Evolutionary conservation across 2,113 vertebrate genomes (phyloP), one percentile per base, ranked within the genome.

Genomic region (Paedocypris sp.): DNA sequence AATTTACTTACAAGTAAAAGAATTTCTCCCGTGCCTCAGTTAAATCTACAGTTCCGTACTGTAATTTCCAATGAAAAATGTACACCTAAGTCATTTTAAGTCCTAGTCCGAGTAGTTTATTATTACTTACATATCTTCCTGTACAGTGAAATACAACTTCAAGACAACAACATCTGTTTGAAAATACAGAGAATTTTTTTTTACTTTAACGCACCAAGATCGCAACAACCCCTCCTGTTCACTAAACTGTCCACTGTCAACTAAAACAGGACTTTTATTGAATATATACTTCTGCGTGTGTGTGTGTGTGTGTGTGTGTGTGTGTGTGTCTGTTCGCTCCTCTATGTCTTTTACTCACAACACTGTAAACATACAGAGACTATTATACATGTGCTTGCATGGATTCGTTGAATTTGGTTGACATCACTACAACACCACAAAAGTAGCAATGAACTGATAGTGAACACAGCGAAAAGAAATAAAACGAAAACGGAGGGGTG

Each of bases 311-410:
- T 60, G 52, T 62, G 42, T 59, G 58, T 35, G 58, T 35, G 41
- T 48, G 33, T 26, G 33, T 38, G 60, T 72, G 56, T 67, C 38
- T 72, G 60, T 67, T 61, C 38, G 68, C 56, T 65, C 57, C 81
- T 87, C 85, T 87, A 91, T 90, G 88, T 89, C 91, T 89, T 94
- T 95, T 93, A 95, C 93, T 96, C 89, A 91, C 90, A 93, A 97
- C 91, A 92, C 90, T 94, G 92, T 95, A 97, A 98, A 96, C 94
- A 94, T 93, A 95, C 90, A 94, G 77, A 82, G 88, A 90, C 89
- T 96, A 95, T 94, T 89, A 90, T 94, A 98, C 92, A 98, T 97
- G 92, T 98, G 94, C 93, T 97, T 97, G 91, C 88, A 89, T 87
- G 87, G 85, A 79, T 81, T 82, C 74, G 73, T 79, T 74, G 72